Base-by-base conservation (phyloP, 2,113 vertebrate species). In the Callorhinus ursinus region DNA sequence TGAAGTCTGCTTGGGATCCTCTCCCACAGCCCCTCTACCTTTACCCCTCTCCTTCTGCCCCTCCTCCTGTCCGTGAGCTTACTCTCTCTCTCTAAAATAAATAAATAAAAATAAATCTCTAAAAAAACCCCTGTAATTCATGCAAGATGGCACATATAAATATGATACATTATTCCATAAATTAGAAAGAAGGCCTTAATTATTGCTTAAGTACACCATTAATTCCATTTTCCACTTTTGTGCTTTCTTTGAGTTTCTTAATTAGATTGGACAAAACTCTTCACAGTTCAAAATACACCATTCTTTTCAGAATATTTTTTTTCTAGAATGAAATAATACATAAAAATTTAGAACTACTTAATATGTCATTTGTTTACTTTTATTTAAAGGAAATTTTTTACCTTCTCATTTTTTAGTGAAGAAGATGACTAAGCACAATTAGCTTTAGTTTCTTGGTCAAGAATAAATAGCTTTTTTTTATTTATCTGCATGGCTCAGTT, bases 221-320 rank as follows among this genome's bases (percentile, higher is more conserved):
- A 91, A 91, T 71, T 89, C 53, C 24, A 69, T 46, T 84, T 89
- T 80, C 13, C 49, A 36, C 33, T 59, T 69, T n/a, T 85, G 4
- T 90, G 39, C n/a, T 46, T 42, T 77, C 46, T 76, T 33, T 96
- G n/a, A 90, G 5, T 6, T 71, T 63, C n/a, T 84, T 71, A 80
- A 90, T 96, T 61, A 90, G n/a, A 85, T 53, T 36, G 39, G 26
- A 51, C 42, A 96, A 84, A 71, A 85, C 7, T 84, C 46, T 90
- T 85, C 61, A 61, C 39, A 42, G 21, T 65, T 85, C 51, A 76
- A 89, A 93, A 57, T 67, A 14, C n/a, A 74, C 12, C 26, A 31
- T 51, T 71, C 14, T 71, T 90, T 84, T 61, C 39, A 79, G 26
- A 92, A 74, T 81, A 53, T 42, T 59, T 61, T 85, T 67, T 39